Evolutionary conservation across 2,113 vertebrate species (phyloP).

Genomic region (Silurus asotus): DNA sequence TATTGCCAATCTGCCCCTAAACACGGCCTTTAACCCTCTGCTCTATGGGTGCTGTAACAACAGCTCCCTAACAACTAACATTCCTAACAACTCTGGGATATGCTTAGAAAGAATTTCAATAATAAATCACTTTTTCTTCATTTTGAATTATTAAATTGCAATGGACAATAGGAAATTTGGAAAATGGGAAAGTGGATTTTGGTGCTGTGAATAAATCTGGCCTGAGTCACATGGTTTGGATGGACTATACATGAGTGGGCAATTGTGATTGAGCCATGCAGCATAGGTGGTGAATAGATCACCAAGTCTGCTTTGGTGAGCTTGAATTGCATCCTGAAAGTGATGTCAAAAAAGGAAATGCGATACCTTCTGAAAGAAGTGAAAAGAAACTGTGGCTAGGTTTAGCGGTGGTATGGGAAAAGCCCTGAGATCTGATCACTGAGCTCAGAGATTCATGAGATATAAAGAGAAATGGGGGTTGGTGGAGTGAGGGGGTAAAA

Average conservation of each 20-base stretch:
- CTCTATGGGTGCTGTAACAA: no score
- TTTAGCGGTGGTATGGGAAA: neutral
- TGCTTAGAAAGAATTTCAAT: no score
- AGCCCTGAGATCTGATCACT: conserved; percentile 9
- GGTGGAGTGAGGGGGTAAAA: neutral
- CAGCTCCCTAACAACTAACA: no score
- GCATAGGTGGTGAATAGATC: neutral
- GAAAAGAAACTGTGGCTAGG: neutral
- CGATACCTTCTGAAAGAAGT: neutral
- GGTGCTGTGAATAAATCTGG: neutral
- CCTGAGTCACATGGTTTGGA: neutral
- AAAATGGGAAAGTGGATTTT: neutral
- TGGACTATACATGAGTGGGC: neutral
- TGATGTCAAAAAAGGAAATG: neutral
- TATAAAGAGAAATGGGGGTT: neutral
- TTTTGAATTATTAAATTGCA: neutral
- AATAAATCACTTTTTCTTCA: no score
- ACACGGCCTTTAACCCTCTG: no score
- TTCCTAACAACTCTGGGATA: no score
- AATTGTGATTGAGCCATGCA: neutral
- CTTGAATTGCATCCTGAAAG: neutral
- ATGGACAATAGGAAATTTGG: neutral
- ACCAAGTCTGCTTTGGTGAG: neutral
- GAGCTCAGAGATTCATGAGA: neutral
- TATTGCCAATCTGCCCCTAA: no score